Evolutionary conservation across 2,888 invertebrate species (phyloP).

Genomic region (Tortricodes alternella): DNA sequence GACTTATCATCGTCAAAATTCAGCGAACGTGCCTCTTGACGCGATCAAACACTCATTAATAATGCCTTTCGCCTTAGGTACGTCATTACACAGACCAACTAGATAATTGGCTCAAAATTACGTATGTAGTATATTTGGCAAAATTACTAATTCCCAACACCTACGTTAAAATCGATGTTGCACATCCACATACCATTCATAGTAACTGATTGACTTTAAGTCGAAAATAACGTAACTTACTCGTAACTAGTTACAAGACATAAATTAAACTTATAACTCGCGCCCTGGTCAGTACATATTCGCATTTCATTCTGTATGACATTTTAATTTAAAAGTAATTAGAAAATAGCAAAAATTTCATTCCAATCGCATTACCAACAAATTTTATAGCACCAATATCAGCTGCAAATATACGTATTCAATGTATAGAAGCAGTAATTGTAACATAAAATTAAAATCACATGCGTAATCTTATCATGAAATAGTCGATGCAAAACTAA

Average conservation of each 20-base stretch:
- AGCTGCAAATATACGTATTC: constrained; percentile 66
- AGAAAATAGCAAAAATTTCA: constrained; percentile 30
- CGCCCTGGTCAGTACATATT: constrained; percentile 20
- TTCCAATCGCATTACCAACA: constrained; percentile 48
- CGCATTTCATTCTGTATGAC: constrained; percentile 47
- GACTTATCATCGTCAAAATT: background rate
- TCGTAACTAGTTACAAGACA: constrained; percentile 32
- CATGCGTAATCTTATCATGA: constrained; percentile 38
- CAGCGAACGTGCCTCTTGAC: background rate
- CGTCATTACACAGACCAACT: constrained; percentile 28
- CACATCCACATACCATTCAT: constrained; percentile 55
- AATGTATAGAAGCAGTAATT: constrained; percentile 58
- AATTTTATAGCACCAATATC: constrained; percentile 76
- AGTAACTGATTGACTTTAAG: constrained; percentile 67
- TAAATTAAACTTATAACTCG: constrained; percentile 30
- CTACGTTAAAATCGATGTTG: constrained; percentile 55
- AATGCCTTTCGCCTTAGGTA: constrained; percentile 25
- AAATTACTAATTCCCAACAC: constrained; percentile 62
- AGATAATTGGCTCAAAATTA: constrained; percentile 38
- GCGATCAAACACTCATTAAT: constrained; percentile 16
- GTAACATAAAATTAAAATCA: constrained; percentile 37
- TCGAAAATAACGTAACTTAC: constrained; percentile 45
- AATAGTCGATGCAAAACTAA: constrained; percentile 35
- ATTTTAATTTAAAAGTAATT: constrained; percentile 30
- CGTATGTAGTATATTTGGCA: constrained; percentile 78